These are phyloP conservation scores for Spodoptera frugiperda DNA, from an alignment of 1,140 invertebrate genomes.

Conservation along the genomic window DNA sequence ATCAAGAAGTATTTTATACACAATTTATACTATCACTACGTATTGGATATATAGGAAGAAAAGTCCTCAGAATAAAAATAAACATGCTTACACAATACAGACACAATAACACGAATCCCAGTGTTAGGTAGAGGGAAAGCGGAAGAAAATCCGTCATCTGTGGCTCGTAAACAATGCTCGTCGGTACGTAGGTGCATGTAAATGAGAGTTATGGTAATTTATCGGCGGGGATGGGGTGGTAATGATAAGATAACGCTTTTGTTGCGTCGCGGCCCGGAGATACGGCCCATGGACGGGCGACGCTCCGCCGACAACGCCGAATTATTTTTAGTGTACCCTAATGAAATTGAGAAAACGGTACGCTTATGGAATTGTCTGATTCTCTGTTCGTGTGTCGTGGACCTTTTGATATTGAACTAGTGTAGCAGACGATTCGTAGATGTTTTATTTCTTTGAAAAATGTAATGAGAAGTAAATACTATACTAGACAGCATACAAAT, in stretches of 20 bases:
- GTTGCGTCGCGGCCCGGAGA: conserved; percentile 71
- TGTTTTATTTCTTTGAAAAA: no score
- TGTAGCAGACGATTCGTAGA: no score
- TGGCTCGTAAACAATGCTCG: conserved; percentile 79
- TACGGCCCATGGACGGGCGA: conserved; percentile 66
- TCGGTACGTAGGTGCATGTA: conserved; percentile 75
- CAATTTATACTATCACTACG: conserved; percentile 18
- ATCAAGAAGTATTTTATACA: background rate
- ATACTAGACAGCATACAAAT: background rate
- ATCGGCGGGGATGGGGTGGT: conserved; percentile 74
- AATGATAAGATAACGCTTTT: conserved; percentile 83
- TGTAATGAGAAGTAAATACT: background rate
- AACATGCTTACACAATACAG: background rate
- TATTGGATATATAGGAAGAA: conserved; percentile 16
- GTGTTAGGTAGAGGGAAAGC: conserved; percentile 56
- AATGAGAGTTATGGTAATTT: conserved; percentile 83
- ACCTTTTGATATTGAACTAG: background rate
- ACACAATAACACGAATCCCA: conserved; percentile 43
- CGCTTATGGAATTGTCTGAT: conserved; percentile 35
- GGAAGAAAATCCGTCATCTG: conserved; percentile 84
- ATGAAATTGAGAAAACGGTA: conserved; percentile 40
- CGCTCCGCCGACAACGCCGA: conserved; percentile 49
- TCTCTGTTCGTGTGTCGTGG: conserved; percentile 17
- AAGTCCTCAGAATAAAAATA: conserved; percentile 16
- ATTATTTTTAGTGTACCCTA: conserved; percentile 50